Percentiles rank a stretch among this genome's conserved stretches.
Evolutionary conservation across 2,888 invertebrate species (phyloP).

Genomic region (Poecilus cupreus): DNA sequence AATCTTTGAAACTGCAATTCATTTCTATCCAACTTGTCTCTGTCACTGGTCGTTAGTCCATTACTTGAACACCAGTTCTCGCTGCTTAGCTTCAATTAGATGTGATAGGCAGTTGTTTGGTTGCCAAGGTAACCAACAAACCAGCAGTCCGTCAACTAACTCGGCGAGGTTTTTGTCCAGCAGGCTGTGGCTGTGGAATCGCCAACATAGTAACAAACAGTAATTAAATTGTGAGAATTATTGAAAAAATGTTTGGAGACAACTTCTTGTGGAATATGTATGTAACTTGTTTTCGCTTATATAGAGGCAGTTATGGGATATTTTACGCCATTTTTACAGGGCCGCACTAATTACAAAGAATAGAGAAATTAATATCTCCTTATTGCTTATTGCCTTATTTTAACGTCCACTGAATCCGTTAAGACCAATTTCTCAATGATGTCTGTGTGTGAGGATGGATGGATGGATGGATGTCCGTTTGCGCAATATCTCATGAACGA

Average conservation of each 20-base stretch:
- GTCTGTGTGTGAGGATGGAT: too few relatives aligned
- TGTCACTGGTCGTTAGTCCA: too few relatives aligned
- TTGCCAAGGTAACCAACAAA: neutral
- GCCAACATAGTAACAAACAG: neutral
- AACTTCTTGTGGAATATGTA: slow-evolving; percentile 1
- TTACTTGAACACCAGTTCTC: neutral
- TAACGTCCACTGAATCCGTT: too few relatives aligned
- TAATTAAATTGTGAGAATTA: slow-evolving; percentile 33
- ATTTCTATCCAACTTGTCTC: neutral
- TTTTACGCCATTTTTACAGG: neutral
- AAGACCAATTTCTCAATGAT: too few relatives aligned
- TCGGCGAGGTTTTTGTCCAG: slow-evolving; percentile 1
- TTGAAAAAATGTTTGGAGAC: slow-evolving; percentile 12
- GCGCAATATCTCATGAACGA: too few relatives aligned
- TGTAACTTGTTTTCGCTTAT: slow-evolving; percentile 25
- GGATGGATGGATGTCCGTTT: too few relatives aligned
- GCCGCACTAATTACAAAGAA: neutral
- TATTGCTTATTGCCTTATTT: too few relatives aligned
- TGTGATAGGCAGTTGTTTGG: neutral
- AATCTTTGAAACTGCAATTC: neutral
- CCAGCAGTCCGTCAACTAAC: neutral
- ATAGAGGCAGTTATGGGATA: slow-evolving; percentile 1
- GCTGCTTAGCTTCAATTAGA: neutral
- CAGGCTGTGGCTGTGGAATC: neutral
- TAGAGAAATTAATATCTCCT: too few relatives aligned